These are phyloP conservation scores for Tetragonula carbonaria DNA, from an alignment of 2,888 invertebrate genomes.

Conservation along the genomic window DNA sequence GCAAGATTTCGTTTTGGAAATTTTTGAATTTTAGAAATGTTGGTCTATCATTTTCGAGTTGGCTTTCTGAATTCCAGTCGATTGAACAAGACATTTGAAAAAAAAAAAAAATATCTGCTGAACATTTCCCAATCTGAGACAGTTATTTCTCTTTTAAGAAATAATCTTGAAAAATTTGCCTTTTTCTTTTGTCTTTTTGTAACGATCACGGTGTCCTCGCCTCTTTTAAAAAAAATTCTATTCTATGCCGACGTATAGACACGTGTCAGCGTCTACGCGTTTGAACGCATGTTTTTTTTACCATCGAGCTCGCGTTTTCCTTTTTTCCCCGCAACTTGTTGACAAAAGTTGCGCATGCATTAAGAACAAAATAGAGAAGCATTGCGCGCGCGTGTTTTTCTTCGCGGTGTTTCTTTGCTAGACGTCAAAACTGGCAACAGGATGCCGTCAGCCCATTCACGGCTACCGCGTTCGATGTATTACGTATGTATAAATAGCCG, in stretches of 20 bases:
- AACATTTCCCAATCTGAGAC: too few species aligned
- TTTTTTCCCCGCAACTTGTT: background rate
- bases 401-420: constrained; percentile 19
- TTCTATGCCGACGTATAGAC: too few species aligned
- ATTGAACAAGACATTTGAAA: background rate
- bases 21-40: background rate
- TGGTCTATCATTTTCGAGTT: background rate
- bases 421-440: constrained; percentile 15
- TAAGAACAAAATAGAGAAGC: background rate
- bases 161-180: too few species aligned
- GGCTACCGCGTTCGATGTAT: constrained; percentile 62
- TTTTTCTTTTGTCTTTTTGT: too few species aligned
- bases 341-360: background rate
- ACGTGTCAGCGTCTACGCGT: background rate
- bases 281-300: background rate
- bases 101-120: too few species aligned
- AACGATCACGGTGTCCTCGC: too few species aligned
- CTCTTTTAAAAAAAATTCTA: background rate
- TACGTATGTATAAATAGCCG: constrained; percentile 64
- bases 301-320: background rate
- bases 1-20: background rate
- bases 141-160: too few species aligned
- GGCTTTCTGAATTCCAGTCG: background rate
- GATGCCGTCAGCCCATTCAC: constrained; percentile 39
- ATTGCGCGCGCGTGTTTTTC: background rate